These are phyloP conservation scores for Brevimyrus niger DNA, from an alignment of 2,113 vertebrate genomes.

Conservation along the genomic window DNA sequence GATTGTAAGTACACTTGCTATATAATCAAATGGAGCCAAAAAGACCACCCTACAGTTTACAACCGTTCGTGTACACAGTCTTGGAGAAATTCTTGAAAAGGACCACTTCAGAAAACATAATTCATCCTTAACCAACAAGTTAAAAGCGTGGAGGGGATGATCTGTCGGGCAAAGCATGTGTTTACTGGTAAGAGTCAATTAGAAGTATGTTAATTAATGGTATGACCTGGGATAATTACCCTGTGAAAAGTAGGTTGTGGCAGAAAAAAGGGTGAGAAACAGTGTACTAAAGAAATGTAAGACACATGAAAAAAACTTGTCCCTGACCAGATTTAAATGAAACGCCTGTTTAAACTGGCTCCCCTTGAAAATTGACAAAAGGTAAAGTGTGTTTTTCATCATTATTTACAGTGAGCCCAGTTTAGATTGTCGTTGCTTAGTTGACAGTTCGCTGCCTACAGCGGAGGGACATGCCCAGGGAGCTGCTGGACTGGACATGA, in stretches of 20 bases:
- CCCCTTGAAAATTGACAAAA: neutral
- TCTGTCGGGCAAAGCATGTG: no score
- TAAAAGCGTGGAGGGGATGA: neutral
- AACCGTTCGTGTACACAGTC: neutral
- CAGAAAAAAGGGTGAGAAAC: neutral
- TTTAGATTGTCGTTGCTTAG: neutral
- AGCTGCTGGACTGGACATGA: neutral
- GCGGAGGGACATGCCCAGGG: neutral
- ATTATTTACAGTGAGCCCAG: neutral
- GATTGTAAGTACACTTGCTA: neutral
- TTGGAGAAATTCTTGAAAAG: neutral
- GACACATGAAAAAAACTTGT: neutral
- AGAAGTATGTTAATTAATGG: neutral
- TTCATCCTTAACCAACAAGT: neutral
- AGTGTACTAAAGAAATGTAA: neutral
- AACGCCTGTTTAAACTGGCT: neutral
- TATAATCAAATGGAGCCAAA: neutral
- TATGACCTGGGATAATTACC: neutral
- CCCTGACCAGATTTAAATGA: neutral
- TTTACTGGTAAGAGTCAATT: neutral
- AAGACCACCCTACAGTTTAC: neutral
- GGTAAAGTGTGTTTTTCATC: neutral
- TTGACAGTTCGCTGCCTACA: neutral
- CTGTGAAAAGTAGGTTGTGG: neutral
- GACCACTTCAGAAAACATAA: neutral